Conservation (phyloP, 2,113 vertebrate species). For the Pelodiscus sinensis region DNA sequence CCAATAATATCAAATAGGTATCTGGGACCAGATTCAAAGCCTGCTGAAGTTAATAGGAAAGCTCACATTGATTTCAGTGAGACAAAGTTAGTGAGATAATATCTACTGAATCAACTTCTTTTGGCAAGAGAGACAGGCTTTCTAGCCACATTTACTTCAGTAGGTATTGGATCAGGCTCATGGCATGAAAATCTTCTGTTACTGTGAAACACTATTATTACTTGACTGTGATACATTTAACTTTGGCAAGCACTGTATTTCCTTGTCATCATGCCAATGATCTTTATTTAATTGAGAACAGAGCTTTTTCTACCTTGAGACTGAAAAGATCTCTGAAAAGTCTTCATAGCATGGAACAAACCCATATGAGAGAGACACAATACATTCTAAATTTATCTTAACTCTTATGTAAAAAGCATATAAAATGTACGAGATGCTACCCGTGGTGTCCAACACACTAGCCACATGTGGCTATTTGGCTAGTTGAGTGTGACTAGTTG, state of each 20-base stretch:
- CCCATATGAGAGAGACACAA: background rate
- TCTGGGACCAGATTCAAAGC: background rate
- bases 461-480: too few relatives aligned
- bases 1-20: background rate
- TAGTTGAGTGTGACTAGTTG: too few relatives aligned
- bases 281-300: background rate
- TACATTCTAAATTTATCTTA: background rate
- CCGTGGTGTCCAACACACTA: too few relatives aligned
- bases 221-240: background rate
- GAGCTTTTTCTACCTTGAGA: background rate
- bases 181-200: background rate
- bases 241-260: background rate
- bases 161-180: background rate
- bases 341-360: background rate
- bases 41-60: background rate
- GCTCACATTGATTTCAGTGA: background rate
- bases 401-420: rapidly evolving
- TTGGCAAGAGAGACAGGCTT: background rate
- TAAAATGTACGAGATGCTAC: background rate
- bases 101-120: background rate
- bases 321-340: background rate
- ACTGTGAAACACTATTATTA: background rate
- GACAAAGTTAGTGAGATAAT: background rate
- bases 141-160: background rate
- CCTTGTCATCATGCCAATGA: background rate